Conservation (phyloP, 2,888 invertebrate genomes). For the Ashinkailepas kermadecensis region DNA sequence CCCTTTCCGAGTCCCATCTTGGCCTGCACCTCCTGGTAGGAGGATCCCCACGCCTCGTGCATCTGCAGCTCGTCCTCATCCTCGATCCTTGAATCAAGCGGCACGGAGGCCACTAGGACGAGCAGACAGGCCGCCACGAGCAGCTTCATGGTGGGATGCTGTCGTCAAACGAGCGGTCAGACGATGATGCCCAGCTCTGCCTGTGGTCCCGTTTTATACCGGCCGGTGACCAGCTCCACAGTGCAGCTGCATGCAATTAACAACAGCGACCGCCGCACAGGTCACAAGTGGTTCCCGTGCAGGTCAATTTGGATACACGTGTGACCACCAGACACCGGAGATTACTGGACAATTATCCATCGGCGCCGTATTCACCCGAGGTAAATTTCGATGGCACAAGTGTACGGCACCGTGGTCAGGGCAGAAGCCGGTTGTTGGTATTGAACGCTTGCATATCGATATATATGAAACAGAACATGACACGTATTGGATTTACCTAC, state of each 20-base stretch:
- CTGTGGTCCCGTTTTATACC: background rate
- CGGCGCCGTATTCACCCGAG: too few relatives aligned
- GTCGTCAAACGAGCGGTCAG: background rate
- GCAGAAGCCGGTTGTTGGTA: too few relatives aligned
- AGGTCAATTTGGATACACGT: background rate
- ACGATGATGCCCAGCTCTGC: too few relatives aligned
- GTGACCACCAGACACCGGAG: too few relatives aligned
- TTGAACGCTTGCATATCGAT: too few relatives aligned
- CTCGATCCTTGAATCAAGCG: background rate
- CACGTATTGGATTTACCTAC: too few relatives aligned
- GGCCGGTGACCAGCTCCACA: background rate
- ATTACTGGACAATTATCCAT: too few relatives aligned
- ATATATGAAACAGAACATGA: too few relatives aligned
- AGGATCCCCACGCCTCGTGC: background rate
- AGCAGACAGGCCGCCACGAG: background rate
- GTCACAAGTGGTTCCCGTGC: too few relatives aligned
- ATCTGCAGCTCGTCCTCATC: background rate
- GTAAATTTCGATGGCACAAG: too few relatives aligned
- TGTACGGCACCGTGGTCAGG: background rate
- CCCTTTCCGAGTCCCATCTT: background rate
- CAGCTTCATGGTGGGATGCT: background rate
- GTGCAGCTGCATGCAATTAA: background rate
- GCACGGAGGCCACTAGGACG: background rate
- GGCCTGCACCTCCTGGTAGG: conserved; percentile 2
- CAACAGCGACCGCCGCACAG: background rate